Evolutionary conservation across 2,888 invertebrate species (phyloP).

Genomic region (Metacarcinus magister): DNA sequence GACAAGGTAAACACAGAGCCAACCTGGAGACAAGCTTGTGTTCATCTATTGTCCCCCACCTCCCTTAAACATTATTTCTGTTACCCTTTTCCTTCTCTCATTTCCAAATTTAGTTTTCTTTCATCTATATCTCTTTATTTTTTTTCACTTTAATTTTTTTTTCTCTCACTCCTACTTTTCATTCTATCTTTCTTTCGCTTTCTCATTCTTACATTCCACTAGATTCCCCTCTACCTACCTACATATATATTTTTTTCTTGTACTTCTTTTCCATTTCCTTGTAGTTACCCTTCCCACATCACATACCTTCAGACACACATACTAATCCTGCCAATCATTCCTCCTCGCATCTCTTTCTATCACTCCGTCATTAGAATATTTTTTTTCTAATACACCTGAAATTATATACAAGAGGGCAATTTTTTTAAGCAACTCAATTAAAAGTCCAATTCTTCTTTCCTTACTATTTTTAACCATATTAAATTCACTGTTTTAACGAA

Average conservation of each 20-base stretch:
- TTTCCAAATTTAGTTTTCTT: background rate
- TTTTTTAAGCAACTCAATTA: background rate
- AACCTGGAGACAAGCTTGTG: background rate
- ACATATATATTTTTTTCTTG: background rate
- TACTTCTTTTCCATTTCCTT: background rate
- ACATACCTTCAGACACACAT: background rate
- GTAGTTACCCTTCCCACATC: background rate
- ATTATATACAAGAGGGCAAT: background rate
- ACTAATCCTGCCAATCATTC: background rate
- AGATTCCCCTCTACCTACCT: background rate
- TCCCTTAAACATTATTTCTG: background rate
- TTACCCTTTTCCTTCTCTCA: background rate
- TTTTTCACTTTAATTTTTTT: background rate
- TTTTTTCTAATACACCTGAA: background rate
- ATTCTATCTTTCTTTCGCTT: background rate
- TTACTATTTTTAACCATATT: background rate
- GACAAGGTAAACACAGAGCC: slow-evolving; percentile 31
- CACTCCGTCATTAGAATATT: background rate
- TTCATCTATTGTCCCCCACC: background rate
- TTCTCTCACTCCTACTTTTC: background rate
- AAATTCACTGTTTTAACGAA: background rate
- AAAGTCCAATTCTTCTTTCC: background rate
- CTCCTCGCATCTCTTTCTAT: background rate
- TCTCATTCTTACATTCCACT: background rate
- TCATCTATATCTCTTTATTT: background rate